Evolutionary conservation across 2,888 invertebrate species (phyloP).

Genomic region (Congeria kusceri): DNA sequence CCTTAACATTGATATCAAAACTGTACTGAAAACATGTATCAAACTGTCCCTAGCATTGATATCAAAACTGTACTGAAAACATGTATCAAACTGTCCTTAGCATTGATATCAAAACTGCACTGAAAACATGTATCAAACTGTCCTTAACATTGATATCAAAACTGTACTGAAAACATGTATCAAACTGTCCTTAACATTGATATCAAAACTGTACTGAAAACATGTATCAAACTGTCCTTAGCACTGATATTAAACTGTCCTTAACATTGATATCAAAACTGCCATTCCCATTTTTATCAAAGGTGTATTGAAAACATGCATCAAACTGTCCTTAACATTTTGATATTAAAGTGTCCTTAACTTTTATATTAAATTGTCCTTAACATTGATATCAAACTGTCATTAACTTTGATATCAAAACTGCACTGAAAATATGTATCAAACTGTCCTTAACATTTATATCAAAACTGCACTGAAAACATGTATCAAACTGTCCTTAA

Average conservation of each 20-base stretch:
- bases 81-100: too few species aligned
- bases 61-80: too few species aligned
- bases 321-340: neutral
- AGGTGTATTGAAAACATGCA: constrained; percentile 77
- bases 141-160: neutral
- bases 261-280: too few species aligned
- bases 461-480: constrained; percentile 77
- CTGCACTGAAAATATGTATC: too few species aligned
- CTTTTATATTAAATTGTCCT: constrained; percentile 82
- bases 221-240: neutral
- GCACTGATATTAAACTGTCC: too few species aligned
- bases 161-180: too few species aligned
- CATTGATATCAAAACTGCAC: constrained; percentile 75
- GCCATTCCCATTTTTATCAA: too few species aligned
- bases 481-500: neutral
- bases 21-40: constrained; percentile 74
- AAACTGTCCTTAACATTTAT: too few species aligned
- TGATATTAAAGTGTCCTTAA: too few species aligned
- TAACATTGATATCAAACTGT: constrained; percentile 19
- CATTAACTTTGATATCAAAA: neutral
- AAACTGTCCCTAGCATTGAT: neutral
- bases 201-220: constrained; percentile 77
- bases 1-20: constrained; percentile 44
- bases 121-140: constrained; percentile 28
- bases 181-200: too few species aligned